Conservation (phyloP, 2,113 vertebrate genomes). For the Cervus canadensis region DNA sequence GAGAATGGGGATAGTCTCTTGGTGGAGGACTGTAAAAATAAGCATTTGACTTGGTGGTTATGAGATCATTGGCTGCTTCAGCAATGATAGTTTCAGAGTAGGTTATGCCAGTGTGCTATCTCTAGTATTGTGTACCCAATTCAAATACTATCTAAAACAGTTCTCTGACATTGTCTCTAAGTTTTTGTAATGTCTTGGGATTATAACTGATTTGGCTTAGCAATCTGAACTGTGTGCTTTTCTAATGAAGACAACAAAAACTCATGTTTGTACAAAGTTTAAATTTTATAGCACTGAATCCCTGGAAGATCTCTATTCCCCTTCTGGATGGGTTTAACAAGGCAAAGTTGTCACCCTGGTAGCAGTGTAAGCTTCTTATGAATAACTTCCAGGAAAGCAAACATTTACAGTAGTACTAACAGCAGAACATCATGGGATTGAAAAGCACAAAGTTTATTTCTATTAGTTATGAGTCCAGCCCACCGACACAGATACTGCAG, state of each 20-base stretch:
- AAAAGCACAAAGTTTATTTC: background rate
- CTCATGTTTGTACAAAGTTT: background rate
- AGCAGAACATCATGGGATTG: background rate
- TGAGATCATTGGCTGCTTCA: background rate
- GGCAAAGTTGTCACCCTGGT: background rate
- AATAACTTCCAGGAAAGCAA: background rate
- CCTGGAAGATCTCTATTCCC: background rate
- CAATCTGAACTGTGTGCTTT: background rate
- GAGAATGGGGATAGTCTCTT: background rate
- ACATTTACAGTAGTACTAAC: background rate
- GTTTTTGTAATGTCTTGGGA: background rate
- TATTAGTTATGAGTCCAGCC: background rate
- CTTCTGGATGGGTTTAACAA: background rate
- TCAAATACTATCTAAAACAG: background rate
- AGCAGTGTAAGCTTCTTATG: background rate
- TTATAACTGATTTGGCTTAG: background rate
- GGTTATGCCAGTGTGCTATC: background rate
- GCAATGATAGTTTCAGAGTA: background rate
- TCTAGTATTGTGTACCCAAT: background rate
- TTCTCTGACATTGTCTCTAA: background rate
- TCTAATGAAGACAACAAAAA: background rate
- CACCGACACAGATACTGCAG: background rate
- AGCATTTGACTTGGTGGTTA: background rate
- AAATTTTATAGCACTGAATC: background rate
- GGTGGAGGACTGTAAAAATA: background rate